Evolutionary conservation across 2,113 vertebrate genomes (phyloP).

Genomic region (Campylorhamphus procurvoides): DNA sequence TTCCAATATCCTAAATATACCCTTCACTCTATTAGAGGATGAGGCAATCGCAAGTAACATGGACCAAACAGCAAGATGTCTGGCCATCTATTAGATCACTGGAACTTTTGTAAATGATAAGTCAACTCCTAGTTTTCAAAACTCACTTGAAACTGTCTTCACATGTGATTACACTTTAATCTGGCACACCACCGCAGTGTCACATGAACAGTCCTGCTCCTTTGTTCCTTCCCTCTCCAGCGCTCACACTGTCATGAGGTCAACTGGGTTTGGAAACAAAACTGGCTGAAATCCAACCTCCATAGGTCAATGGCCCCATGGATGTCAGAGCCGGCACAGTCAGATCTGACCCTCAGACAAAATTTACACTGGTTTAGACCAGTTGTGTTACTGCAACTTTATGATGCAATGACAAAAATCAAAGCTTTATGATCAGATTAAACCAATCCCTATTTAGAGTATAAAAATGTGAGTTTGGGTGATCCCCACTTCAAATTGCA

Average conservation of each 20-base stretch:
- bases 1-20: background rate
- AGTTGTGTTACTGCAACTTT: background rate
- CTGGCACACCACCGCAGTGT: background rate
- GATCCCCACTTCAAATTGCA: background rate
- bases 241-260: rapidly evolving
- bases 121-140: background rate
- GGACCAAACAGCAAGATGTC: background rate
- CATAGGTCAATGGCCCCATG: background rate
- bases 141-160: background rate
- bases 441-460: background rate
- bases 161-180: background rate
- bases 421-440: background rate
- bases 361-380: background rate
- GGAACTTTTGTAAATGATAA: background rate
- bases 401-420: background rate
- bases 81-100: background rate
- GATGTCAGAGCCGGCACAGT: background rate
- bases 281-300: background rate
- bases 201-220: background rate
- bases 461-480: background rate
- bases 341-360: background rate
- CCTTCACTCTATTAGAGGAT: background rate
- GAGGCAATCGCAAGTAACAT: background rate
- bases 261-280: background rate
- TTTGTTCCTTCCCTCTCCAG: background rate